Conservation (phyloP, 2,797 vertebrate species). For the Enteromius paludinosus region DNA sequence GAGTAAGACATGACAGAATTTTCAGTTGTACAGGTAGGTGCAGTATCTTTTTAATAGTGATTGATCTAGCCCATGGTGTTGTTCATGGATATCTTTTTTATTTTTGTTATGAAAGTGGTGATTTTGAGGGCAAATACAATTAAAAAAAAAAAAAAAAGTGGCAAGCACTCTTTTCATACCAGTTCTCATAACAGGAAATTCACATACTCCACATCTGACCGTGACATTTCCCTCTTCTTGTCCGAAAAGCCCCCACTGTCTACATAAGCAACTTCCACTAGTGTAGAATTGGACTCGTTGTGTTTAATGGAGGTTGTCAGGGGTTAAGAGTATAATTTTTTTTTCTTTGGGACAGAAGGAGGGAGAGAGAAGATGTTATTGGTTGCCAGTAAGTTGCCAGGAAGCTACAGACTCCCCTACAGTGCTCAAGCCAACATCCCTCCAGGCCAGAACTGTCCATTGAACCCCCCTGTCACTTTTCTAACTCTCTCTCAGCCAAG, state of each 20-base stretch:
- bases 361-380: conserved; percentile 49
- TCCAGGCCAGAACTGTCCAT: conserved; percentile 62
- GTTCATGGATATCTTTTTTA: neutral
- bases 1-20: neutral
- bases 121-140: conserved; percentile 7
- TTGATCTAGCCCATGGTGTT: neutral
- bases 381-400: conserved; percentile 72
- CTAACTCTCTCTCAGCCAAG: conserved; percentile 56
- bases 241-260: neutral
- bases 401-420: conserved; percentile 68
- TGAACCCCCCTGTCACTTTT: conserved; percentile 67
- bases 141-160: neutral
- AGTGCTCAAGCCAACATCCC: conserved; percentile 61
- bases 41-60: neutral
- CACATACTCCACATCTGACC: neutral
- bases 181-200: conserved; percentile 1
- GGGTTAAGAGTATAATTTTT: conserved; percentile 27
- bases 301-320: conserved; percentile 30
- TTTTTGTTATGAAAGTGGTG: neutral
- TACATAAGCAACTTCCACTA: neutral
- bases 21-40: neutral
- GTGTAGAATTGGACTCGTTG: conserved; percentile 11
- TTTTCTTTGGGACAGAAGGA: neutral
- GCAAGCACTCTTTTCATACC: neutral
- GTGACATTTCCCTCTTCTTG: conserved; percentile 19